These are phyloP conservation scores for Cryptotis parvus DNA, from an alignment of 2,113 vertebrate genomes.

Conservation along the genomic window DNA sequence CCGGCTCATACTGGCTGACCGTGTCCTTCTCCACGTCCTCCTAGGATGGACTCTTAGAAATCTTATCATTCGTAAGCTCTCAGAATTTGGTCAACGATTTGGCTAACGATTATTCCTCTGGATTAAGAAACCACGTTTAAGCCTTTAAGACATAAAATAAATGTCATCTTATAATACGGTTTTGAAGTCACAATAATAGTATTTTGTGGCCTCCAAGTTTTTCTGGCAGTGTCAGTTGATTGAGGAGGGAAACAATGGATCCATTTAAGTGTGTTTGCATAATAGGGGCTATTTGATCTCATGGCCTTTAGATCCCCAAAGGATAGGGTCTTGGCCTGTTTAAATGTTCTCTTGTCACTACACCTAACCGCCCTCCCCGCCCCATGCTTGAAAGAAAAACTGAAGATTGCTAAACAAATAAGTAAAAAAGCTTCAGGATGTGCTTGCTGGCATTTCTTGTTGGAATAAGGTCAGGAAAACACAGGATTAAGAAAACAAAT, in stretches of 20 bases:
- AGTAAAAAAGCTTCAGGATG: background rate
- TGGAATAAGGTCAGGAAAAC: background rate
- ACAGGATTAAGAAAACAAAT: no score
- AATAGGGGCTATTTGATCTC: background rate
- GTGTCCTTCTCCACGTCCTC: background rate
- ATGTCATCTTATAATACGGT: background rate
- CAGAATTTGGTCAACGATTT: no score
- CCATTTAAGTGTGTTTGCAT: background rate
- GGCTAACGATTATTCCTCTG: background rate
- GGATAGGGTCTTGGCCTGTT: background rate
- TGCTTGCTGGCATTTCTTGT: constrained; percentile 28
- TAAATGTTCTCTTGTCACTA: background rate
- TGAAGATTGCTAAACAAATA: background rate
- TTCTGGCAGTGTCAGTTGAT: no score
- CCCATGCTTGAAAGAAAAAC: background rate
- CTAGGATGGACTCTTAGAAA: background rate
- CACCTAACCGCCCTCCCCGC: background rate
- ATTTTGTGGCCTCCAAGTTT: background rate
- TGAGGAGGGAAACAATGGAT: background rate
- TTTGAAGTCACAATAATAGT: background rate
- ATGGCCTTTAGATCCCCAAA: background rate
- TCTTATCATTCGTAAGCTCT: background rate
- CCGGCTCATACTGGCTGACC: background rate
- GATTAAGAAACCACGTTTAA: constrained; percentile 3
- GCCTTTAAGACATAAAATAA: background rate